These are phyloP conservation scores for Chrysolina haemoptera DNA, from an alignment of 2,888 invertebrate species.

Conservation along the genomic window DNA sequence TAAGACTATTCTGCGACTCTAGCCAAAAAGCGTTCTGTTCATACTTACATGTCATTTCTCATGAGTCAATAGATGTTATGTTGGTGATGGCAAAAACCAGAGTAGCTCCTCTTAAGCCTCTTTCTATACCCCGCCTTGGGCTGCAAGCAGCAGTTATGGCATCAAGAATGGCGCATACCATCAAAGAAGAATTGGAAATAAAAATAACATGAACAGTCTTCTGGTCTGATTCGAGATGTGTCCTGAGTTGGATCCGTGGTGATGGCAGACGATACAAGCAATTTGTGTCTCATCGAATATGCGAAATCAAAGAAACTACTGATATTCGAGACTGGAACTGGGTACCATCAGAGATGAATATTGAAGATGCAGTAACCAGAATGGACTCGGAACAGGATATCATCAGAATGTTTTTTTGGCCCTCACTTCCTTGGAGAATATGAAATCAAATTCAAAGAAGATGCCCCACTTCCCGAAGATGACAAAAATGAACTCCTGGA, in stretches of 20 bases:
- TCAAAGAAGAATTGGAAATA: too few relatives aligned
- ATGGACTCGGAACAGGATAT: too few relatives aligned
- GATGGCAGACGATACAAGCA: constrained; percentile 33
- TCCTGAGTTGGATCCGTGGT: constrained; percentile 53
- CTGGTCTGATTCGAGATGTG: constrained; percentile 58
- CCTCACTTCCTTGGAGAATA: too few relatives aligned
- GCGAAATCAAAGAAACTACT: background rate
- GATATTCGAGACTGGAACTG: background rate
- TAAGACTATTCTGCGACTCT: too few relatives aligned
- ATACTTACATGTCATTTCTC: too few relatives aligned
- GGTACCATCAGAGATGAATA: constrained; percentile 3
- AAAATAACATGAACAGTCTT: constrained; percentile 40
- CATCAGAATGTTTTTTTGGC: too few relatives aligned
- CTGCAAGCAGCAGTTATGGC: background rate
- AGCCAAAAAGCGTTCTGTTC: too few relatives aligned
- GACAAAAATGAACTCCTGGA: background rate
- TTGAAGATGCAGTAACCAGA: background rate
- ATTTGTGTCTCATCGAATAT: background rate
- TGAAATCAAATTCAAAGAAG: background rate
- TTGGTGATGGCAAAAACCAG: too few relatives aligned
- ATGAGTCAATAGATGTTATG: too few relatives aligned
- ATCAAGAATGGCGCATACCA: constrained; percentile 36
- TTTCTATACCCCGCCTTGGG: too few relatives aligned
- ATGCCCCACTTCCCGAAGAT: background rate
- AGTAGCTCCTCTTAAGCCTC: too few relatives aligned